Base-by-base conservation (phyloP, 1,140 invertebrate genomes). In the Aphidius gifuensis region DNA sequence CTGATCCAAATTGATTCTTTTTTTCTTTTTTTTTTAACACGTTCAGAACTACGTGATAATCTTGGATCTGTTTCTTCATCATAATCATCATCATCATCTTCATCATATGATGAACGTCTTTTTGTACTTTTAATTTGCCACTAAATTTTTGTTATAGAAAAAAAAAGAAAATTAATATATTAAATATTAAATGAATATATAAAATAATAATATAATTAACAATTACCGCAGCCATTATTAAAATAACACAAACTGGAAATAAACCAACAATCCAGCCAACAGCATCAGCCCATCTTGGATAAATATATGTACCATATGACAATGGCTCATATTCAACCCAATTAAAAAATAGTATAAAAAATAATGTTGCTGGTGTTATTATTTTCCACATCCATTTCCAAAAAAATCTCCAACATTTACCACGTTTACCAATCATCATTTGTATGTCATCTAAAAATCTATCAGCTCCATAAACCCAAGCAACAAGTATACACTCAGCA, bases 391-490 rank as follows among this genome's bases (percentile, higher is more conserved):
- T 88, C 62, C 85, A 82, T 58, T 85, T 87, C 92, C 92, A 94
- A 72, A 91, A 91, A 60, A 86, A 83, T n/a, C 86, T 82, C 85
- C 89, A 91, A 3, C 85, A 68, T 60, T 84, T 83, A 8, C 90
- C 86, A 64, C 87, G 86, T 21, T 83, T 81, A 3, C 91, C 91
- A 58, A 93, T 87, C 92, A 93, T 93, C 55, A 85, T 80, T 69
- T 91, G 86, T 9, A 92, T 89, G 66, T 93, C 90, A 43, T 89
- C 84, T 47, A 91, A 82, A 72, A 93, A 93, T 46, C 90, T 85
- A 71, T 92, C 87, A 1, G 90, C 87, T 0, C 92, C 92, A 74
- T 93, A 93, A 4, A 93, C 84, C 90, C 90, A 93, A 8, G 87
- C 87, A 42, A 94, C 87, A 0, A 91, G 82, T 50, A 92, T 85